These are phyloP conservation scores for Sphenodon punctatus DNA, from an alignment of 2,797 vertebrate genomes.

Conservation along the genomic window DNA sequence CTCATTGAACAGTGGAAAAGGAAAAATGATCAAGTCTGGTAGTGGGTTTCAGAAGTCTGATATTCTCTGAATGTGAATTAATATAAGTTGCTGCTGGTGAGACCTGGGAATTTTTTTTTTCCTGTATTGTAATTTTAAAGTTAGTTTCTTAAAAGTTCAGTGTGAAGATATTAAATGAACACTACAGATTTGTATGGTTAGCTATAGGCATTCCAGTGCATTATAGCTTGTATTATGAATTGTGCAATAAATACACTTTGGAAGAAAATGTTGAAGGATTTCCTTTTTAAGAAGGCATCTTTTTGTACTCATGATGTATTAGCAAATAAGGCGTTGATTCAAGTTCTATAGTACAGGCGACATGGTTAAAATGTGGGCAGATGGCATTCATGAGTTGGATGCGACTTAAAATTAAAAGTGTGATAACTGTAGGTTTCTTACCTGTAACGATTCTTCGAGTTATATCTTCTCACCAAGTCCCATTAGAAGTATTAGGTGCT, in stretches of 20 bases:
- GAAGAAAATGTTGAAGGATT: slow-evolving; percentile 33
- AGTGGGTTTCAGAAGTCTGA: slow-evolving; percentile 2
- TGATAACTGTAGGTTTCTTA: no score
- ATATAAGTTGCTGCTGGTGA: not conserved
- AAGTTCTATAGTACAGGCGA: not conserved
- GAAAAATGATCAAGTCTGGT: not conserved
- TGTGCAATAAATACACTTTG: slow-evolving; percentile 75
- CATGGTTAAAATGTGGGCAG: not conserved
- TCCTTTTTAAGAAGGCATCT: slow-evolving; percentile 1
- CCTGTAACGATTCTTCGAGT: no score
- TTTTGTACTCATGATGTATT: not conserved
- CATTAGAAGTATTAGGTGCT: no score
- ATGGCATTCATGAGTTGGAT: not conserved
- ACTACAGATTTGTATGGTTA: slow-evolving; percentile 34
- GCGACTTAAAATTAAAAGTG: not conserved
- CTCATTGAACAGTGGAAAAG: not conserved
- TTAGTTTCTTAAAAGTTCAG: slow-evolving; percentile 54
- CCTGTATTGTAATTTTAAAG: not conserved
- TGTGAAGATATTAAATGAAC: slow-evolving; percentile 54
- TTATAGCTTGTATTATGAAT: slow-evolving; percentile 55
- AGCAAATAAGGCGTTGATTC: not conserved
- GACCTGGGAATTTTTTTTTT: slow-evolving; percentile 41
- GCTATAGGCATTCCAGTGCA: slow-evolving; percentile 42
- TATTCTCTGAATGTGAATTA: slow-evolving; percentile 41
- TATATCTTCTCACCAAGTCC: no score